Conservation (phyloP, 2,797 vertebrate genomes). For the Lithobates sylvaticus region DNA sequence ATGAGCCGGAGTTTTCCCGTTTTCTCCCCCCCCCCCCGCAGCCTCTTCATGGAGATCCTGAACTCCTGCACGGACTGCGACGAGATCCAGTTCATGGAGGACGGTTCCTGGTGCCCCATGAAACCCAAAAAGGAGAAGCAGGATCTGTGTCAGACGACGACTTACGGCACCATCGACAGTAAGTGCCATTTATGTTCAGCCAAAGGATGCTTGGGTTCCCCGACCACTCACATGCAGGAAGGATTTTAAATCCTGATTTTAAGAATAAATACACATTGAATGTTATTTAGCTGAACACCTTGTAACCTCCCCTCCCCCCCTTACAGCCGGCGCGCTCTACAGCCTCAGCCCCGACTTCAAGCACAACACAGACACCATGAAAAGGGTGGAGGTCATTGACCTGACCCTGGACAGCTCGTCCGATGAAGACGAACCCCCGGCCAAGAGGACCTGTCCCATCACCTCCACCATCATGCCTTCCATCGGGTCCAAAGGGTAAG, state of each 20-base stretch:
- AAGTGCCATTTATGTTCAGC: not conserved
- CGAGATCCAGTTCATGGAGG: slow-evolving; percentile 81
- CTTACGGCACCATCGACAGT: slow-evolving; percentile 73
- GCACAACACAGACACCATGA: slow-evolving; percentile 67
- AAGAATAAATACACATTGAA: too few relatives aligned
- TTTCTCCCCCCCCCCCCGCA: slow-evolving; percentile 39
- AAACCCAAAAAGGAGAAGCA: slow-evolving; percentile 77
- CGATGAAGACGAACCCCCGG: slow-evolving; percentile 70
- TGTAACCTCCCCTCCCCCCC: not conserved
- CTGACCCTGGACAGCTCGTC: slow-evolving; percentile 78
- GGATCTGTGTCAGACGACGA: slow-evolving; percentile 73
- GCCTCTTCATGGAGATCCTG: slow-evolving; percentile 81
- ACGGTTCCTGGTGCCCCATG: slow-evolving; percentile 82
- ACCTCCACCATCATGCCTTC: slow-evolving; percentile 55
- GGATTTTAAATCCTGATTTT: too few relatives aligned
- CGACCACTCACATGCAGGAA: too few relatives aligned
- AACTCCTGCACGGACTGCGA: slow-evolving; percentile 78
- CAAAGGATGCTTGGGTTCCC: too few relatives aligned
- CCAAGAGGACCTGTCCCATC: slow-evolving; percentile 71
- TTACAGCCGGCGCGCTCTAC: slow-evolving; percentile 68
- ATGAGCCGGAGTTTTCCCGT: too few relatives aligned
- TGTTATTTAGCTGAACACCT: too few relatives aligned
- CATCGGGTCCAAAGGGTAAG: slow-evolving; percentile 73
- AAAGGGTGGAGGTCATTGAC: slow-evolving; percentile 77
- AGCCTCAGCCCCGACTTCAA: slow-evolving; percentile 66